Evolutionary conservation across 2,113 vertebrate species (phyloP).

Genomic region (Dasyornis broadbenti): DNA sequence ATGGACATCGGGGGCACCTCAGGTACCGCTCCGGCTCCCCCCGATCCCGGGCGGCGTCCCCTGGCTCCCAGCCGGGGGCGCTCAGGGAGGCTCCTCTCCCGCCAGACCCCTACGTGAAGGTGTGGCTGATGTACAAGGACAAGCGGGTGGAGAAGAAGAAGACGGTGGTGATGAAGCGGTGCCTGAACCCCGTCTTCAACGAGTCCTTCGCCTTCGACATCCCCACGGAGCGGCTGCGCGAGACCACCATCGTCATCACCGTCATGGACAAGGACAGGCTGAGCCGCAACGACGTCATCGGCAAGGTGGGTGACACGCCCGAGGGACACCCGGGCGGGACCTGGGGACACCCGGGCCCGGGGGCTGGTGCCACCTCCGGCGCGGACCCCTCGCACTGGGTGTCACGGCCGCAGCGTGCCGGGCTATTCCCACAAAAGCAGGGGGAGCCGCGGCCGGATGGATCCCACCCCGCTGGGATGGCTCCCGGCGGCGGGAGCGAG

Average conservation of each 20-base stretch:
- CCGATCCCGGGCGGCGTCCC: accelerated
- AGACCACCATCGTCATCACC: slow-evolving; percentile 98
- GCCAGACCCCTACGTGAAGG: slow-evolving; percentile 95
- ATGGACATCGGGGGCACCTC: slow-evolving; percentile 99
- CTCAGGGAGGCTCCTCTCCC: not conserved
- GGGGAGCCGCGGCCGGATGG: not conserved
- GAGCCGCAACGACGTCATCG: slow-evolving; percentile 98
- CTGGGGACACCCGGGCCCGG: accelerated
- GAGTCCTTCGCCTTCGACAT: slow-evolving; percentile 97
- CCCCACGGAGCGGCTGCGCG: slow-evolving; percentile 93
- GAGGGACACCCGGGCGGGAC: not conserved
- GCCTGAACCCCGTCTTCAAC: slow-evolving; percentile 96
- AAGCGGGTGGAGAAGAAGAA: slow-evolving; percentile 98
- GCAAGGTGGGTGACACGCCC: slow-evolving; percentile 80
- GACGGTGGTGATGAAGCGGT: slow-evolving; percentile 94
- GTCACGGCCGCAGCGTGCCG: not conserved
- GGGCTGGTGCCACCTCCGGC: too few relatives aligned
- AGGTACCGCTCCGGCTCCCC: slow-evolving; percentile 62
- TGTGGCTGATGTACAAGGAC: slow-evolving; percentile 99
- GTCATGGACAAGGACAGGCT: slow-evolving; percentile 99
- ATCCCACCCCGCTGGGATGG: not conserved
- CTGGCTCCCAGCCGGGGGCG: accelerated
- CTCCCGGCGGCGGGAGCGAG: accelerated
- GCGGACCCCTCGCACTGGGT: accelerated
- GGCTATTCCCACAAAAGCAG: not conserved